phyloP scores from a whole-genome alignment of 1,140 invertebrate genomes.

The Bradynema listronoti region DNA sequence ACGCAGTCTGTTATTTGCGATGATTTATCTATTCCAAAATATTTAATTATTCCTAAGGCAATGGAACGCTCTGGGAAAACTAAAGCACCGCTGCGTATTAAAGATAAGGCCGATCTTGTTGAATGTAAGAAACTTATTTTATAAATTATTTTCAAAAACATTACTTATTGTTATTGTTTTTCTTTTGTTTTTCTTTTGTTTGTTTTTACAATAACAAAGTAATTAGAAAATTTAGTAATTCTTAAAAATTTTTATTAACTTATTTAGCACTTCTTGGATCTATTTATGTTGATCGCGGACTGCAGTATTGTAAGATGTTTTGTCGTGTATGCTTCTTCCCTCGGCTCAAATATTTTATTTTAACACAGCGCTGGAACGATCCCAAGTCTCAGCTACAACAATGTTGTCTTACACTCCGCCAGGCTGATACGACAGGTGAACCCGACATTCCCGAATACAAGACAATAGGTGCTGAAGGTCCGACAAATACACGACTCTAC shows the following conservation, averaged over 20 bases:
- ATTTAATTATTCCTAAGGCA: constrained; percentile 58
- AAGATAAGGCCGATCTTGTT: constrained; percentile 91
- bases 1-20: constrained; percentile 95
- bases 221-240: too few species aligned
- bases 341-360: constrained; percentile 75
- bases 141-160: constrained; percentile 10
- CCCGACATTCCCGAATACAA: constrained; percentile 42
- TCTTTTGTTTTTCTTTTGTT: too few species aligned
- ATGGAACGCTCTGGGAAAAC: constrained; percentile 59
- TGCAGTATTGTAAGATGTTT: constrained; percentile 79
- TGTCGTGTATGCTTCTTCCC: constrained; percentile 94
- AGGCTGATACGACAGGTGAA: background rate
- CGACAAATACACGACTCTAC: constrained; percentile 37
- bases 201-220: too few species aligned
- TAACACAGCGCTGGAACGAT: constrained; percentile 99
- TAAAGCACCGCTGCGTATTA: constrained; percentile 69
- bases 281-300: constrained; percentile 89
- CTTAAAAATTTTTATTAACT: too few species aligned
- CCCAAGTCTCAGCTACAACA: constrained; percentile 98
- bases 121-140: constrained; percentile 63
- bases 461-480: constrained; percentile 36
- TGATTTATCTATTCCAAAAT: constrained; percentile 86
- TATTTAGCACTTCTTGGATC: constrained; percentile 81
- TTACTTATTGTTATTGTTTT: too few species aligned
- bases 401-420: constrained; percentile 77